Base-by-base conservation (phyloP, 2,888 invertebrate species). In the Drosophila trichaetosa region DNA sequence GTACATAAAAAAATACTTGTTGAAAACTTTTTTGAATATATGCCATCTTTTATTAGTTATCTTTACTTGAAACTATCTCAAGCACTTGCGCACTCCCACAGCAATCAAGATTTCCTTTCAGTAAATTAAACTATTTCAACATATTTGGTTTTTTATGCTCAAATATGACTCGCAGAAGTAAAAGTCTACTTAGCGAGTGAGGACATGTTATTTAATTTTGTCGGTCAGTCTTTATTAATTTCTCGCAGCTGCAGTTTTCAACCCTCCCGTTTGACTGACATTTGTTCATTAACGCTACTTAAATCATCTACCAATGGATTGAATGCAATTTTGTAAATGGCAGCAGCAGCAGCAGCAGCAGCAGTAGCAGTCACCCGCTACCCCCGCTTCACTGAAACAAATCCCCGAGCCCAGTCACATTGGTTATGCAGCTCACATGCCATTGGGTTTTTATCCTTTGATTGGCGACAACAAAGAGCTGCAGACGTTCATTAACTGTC, bases 401-500 rank as follows among this genome's bases (percentile, higher is more conserved):
- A 18, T 16, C 21, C 34, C 4, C 65, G 4, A 3, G 42, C 8
- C 40, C 57, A 49, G 31, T 13, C n/a, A 60, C 64, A 86, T 86
- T 79, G 79, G 54, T 58, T 63, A 81, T 81, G 83, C 86, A 49
- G 53, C 71, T 65, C 83, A 83, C 84, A 87, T 68, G 57, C 38
- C 54, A 54, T 62, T 29, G 38, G 29, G 31, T 11, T 60, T 59
- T 60, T 49, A 70, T 76, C 73, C 81, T 78, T 79, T 84, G 87
- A 84, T 87, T 84, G 79, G 87, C 76, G 73, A 66, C 69, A 78
- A 84, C 72, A 68, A 73, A 80, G 73, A 69, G 71, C 62, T 70
- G 59, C 76, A 73, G 74, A 73, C 76, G 83, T 87, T 87, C 84
- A 87, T 84, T 85, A 84, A 71, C 83, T 84, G 84, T 87, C 85